These are phyloP conservation scores for Xestoiulus laeticollis DNA, from an alignment of 2,888 invertebrate species.

Conservation along the genomic window DNA sequence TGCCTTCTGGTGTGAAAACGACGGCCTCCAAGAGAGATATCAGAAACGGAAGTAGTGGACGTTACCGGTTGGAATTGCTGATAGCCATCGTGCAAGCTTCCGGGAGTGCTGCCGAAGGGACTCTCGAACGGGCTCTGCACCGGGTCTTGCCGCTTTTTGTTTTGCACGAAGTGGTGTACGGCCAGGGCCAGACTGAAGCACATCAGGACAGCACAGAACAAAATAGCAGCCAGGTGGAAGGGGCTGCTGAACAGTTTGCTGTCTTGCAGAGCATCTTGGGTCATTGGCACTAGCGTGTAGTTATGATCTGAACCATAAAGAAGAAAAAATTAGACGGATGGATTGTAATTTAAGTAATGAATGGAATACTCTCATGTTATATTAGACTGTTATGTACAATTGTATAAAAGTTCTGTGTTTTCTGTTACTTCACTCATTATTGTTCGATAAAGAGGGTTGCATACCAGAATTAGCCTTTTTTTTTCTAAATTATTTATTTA, in stretches of 20 bases:
- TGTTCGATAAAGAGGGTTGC: too few species aligned
- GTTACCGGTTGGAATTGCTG: constrained; percentile 52
- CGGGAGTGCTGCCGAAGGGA: constrained; percentile 42
- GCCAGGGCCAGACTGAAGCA: constrained; percentile 45
- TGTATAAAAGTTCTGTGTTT: too few species aligned
- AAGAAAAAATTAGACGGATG: background rate
- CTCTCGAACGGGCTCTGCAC: constrained; percentile 33
- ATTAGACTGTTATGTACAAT: too few species aligned
- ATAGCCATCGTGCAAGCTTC: constrained; percentile 46
- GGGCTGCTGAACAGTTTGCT: constrained; percentile 29
- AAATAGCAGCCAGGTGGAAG: constrained; percentile 42
- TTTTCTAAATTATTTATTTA: too few species aligned
- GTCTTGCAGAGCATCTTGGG: constrained; percentile 10
- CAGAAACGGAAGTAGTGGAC: constrained; percentile 54
- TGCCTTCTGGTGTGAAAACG: background rate
- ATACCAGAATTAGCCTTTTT: too few species aligned
- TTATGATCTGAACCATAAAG: constrained; percentile 21
- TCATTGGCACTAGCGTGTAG: constrained; percentile 39
- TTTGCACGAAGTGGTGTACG: constrained; percentile 44
- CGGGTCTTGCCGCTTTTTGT: background rate
- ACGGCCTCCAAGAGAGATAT: constrained; percentile 46
- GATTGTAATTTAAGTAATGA: too few species aligned
- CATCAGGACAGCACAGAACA: constrained; percentile 45
- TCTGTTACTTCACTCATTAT: too few species aligned
- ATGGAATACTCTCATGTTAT: too few species aligned